Evolutionary conservation across 2,797 vertebrate genomes (phyloP).

Genomic region (Octomys mimax): DNA sequence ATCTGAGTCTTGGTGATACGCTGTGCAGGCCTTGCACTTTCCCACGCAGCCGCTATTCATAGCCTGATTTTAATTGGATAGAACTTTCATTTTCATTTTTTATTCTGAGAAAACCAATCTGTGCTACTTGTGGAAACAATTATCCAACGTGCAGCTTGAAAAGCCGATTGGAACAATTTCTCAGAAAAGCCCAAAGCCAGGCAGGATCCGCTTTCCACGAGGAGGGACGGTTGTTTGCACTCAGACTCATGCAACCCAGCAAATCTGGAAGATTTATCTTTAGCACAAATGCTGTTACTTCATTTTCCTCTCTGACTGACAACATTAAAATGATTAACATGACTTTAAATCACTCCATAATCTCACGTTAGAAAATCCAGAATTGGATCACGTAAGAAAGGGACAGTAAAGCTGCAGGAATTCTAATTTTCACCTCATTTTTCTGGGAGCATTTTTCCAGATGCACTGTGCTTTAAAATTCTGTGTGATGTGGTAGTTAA

Average conservation of each 20-base stretch:
- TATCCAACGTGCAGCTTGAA: constrained; percentile 83
- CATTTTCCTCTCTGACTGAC: constrained; percentile 81
- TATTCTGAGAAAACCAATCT: constrained; percentile 86
- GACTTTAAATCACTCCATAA: constrained; percentile 74
- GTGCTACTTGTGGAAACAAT: constrained; percentile 88
- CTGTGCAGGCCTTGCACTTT: constrained; percentile 67
- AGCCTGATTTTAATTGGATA: constrained; percentile 87
- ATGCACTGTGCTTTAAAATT: not conserved
- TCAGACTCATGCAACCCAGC: constrained; percentile 86
- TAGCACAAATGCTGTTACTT: constrained; percentile 88
- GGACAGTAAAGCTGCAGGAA: constrained; percentile 73
- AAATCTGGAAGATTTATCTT: constrained; percentile 89
- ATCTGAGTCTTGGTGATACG: constrained; percentile 52
- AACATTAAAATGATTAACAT: constrained; percentile 85
- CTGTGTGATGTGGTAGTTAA: constrained; percentile 19
- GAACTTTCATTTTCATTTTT: constrained; percentile 86
- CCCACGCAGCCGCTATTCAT: constrained; percentile 82
- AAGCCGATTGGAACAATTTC: constrained; percentile 82
- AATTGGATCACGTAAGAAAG: constrained; percentile 52
- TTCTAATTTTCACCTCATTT: constrained; percentile 77
- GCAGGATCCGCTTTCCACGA: constrained; percentile 87
- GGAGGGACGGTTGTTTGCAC: constrained; percentile 88
- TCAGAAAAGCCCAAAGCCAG: constrained; percentile 84
- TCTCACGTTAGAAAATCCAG: constrained; percentile 62
- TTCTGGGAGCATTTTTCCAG: constrained; percentile 74